Base-by-base conservation (phyloP, 2,888 invertebrate species). In the Limnephilus marmoratus region DNA sequence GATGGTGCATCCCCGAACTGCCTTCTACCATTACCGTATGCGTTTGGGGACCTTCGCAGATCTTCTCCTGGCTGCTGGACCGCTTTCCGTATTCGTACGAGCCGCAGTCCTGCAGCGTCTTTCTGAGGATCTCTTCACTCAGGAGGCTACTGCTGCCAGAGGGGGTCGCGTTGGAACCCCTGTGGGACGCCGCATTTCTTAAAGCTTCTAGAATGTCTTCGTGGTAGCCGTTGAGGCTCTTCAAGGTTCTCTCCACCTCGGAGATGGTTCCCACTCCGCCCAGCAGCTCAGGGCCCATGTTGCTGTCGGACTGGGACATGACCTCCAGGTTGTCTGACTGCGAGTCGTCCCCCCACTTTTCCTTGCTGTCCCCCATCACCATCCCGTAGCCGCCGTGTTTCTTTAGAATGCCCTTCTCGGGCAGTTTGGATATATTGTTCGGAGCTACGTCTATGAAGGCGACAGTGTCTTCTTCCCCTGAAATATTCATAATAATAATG, bases 381-480 rank as follows among this genome's bases (percentile, higher is more conserved):
- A 97, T 97, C 94, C 98, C 97, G 94, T 98, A 97, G 94, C 97
- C 97, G 95, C 97, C 97, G 94, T 97, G 97, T 96, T 98, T 98
- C 97, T 99, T 99, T 95, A 99, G 97, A 95, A 99, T 99, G 93
- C 99, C 99, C 96, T 98, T 98, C 96, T 98, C 98, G 94, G 98
- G 98, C 94, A 98, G 96, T 95, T 98, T 98, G 93, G 97, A 96
- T 95, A 97, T 97, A 94, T 97, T 97, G 96, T 98, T 98, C 93
- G 97, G 97, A 94, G 97, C 97, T 91, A 98, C 97, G 95, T 98
- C 98, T 95, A 98, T 98, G 96, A 98, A 98, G 92, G 98, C 98
- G 94, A 98, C 97, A 93, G 96, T 96, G 95, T 98, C 98, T 95
- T 98, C 98, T 95, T 97, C 97, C 90, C 97, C 97, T 97, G 96